Evolutionary conservation across 2,888 invertebrate species (phyloP).

Genomic region (Monoplex corrugatus): DNA sequence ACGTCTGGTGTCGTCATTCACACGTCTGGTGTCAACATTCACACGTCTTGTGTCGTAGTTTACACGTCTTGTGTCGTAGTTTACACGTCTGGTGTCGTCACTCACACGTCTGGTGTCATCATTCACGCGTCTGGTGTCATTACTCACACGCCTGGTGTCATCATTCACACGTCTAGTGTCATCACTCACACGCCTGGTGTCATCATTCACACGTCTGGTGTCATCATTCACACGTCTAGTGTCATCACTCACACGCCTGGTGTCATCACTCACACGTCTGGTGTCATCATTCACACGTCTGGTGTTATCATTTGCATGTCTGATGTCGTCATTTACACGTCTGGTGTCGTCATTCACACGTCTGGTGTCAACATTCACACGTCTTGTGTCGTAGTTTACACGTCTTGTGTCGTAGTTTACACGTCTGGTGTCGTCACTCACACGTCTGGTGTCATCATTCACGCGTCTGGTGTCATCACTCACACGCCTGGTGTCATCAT

Average conservation of each 20-base stretch:
- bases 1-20: not conserved
- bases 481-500: too few relatives aligned
- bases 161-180: not conserved
- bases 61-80: not conserved
- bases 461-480: too few relatives aligned
- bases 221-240: not conserved
- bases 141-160: not conserved
- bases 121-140: not conserved
- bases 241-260: not conserved
- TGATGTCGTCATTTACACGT: not conserved
- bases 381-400: not conserved
- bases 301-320: not conserved
- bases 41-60: not conserved
- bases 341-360: not conserved
- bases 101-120: not conserved
- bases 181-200: not conserved
- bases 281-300: not conserved
- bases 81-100: not conserved
- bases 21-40: constrained; percentile 5
- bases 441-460: too few relatives aligned
- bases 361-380: not conserved
- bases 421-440: too few relatives aligned
- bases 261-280: not conserved
- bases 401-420: not conserved
- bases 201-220: not conserved